A percentile compares a stretch with the other conserved stretches of the same genome.
These are phyloP conservation scores for Drosophila arizonae DNA, from an alignment of 1,140 invertebrate species.

Conservation along the genomic window DNA sequence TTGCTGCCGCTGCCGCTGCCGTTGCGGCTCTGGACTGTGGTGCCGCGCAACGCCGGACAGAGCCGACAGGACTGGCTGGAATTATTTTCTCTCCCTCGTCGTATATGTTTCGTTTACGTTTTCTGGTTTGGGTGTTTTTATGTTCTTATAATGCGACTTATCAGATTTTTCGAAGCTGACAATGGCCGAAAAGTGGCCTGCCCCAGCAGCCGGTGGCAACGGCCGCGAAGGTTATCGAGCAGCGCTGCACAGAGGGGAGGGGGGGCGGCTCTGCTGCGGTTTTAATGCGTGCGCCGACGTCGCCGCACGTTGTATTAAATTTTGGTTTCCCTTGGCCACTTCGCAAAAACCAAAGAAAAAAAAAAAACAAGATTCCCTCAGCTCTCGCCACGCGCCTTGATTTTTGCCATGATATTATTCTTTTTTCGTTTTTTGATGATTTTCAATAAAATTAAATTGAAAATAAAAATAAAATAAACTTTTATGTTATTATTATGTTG, in stretches of 20 bases:
- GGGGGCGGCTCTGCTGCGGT: slow-evolving; percentile 50
- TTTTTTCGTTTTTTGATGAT: slow-evolving; percentile 51
- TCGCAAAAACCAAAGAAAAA: neutral
- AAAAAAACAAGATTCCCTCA: slow-evolving; percentile 36
- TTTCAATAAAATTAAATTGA: slow-evolving; percentile 81
- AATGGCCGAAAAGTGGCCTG: slow-evolving; percentile 75
- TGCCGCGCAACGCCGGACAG: slow-evolving; percentile 6
- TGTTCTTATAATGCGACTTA: slow-evolving; percentile 81
- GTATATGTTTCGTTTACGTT: slow-evolving; percentile 68
- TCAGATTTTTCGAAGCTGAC: slow-evolving; percentile 78
- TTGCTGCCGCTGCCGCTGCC: slow-evolving; percentile 15
- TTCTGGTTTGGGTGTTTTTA: slow-evolving; percentile 78
- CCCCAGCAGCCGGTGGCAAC: slow-evolving; percentile 53
- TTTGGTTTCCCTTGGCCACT: slow-evolving; percentile 48
- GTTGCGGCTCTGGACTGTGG: neutral
- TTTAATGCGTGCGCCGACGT: slow-evolving; percentile 64
- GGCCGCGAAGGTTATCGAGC: slow-evolving; percentile 63
- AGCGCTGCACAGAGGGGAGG: neutral
- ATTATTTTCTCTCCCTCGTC: slow-evolving; percentile 77
- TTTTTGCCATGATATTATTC: slow-evolving; percentile 35
- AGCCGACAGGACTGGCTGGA: slow-evolving; percentile 40
- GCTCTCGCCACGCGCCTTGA: slow-evolving; percentile 64
- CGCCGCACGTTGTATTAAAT: slow-evolving; percentile 66
- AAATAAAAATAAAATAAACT: slow-evolving; percentile 82
- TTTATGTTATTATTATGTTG: slow-evolving; percentile 81